A percentile compares a stretch with the other conserved stretches of the same genome.
Evolutionary conservation across 2,113 vertebrate genomes (phyloP).

Genomic region (Diglossa brunneiventris): DNA sequence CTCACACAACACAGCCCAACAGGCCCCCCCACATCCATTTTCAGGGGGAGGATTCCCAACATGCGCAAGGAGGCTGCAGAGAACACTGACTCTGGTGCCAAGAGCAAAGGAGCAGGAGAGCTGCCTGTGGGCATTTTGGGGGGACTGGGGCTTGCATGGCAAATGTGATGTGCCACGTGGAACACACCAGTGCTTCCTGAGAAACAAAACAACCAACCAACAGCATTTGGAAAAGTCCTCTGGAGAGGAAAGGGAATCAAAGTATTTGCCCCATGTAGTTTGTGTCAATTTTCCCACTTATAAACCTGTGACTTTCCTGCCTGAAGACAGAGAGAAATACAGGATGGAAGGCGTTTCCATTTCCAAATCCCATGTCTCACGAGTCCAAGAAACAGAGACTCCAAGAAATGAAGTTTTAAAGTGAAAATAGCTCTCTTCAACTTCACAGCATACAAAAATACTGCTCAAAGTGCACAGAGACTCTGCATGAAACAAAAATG

Average conservation of each 20-base stretch:
- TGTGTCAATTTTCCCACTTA: slow-evolving; percentile 17
- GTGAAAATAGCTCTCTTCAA: not conserved
- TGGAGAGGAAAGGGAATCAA: not conserved
- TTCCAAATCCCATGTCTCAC: not conserved
- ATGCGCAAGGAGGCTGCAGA: not conserved
- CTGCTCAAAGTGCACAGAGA: not conserved
- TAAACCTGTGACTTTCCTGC: slow-evolving; percentile 1
- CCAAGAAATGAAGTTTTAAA: slow-evolving; percentile 26
- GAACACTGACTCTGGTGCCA: not conserved
- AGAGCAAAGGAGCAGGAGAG: not conserved
- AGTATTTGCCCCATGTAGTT: not conserved
- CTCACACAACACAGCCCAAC: not conserved
- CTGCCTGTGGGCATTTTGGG: not conserved
- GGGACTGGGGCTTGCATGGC: not conserved
- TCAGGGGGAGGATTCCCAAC: not conserved
- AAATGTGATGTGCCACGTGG: not conserved
- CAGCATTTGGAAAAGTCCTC: not conserved
- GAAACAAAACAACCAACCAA: not conserved
- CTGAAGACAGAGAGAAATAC: not conserved
- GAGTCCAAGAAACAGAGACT: not conserved
- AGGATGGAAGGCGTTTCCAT: not conserved
- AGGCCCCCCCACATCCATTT: not conserved
- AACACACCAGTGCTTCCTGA: not conserved
- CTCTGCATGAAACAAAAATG: not conserved
- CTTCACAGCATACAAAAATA: not conserved